Evolutionary conservation across 2,888 invertebrate species (phyloP), one percentile per base, ranked within the genome.

Genomic region (Parnassius glacialis): DNA sequence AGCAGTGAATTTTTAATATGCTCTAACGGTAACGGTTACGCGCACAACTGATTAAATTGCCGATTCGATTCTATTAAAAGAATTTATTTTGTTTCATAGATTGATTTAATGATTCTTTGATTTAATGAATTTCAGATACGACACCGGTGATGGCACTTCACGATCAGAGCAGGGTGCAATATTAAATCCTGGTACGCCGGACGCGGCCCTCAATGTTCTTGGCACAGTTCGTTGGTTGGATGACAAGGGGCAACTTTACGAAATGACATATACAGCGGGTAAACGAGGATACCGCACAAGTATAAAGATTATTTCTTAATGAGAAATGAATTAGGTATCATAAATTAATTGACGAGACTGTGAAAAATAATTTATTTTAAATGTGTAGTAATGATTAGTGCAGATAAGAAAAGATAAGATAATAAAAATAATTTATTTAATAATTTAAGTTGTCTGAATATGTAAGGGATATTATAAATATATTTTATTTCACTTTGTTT

Each of bases 251-350:
- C 83, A 85, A 44, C 83, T 89, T 25, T 92, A 87, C 69, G 85
- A 92, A 74, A 92, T 92, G 92, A 82, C 84, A 1, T 92, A 92
- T 74, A 92, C 91, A 68, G 92, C 92, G 0, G 92, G 91, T 59
- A 92, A 81, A 68, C 80, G 87, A 77, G 92, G 92, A 72, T 92
- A 88, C 70, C 78, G 87, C 68, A 91, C 92, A 2, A 81, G 87
- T 45, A 92, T 92, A 55, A 90, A 85, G 70, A 84, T 81, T 79
- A 75, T 90, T 55, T 79, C 79, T 20, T 81, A 79, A 72, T 57
- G 44, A n/a, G 34, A 20, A 34, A 57, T 9, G 48, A 52, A 59
- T 25, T 57, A 65, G 52, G 16, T 59, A 58, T 53, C 34, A 34
- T 48, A 56, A 61, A 52, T 20, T 12, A 50, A 57, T 61, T 45